These are phyloP conservation scores for Smutsia temminckii DNA, from an alignment of 2,797 vertebrate species.

Conservation along the genomic window DNA sequence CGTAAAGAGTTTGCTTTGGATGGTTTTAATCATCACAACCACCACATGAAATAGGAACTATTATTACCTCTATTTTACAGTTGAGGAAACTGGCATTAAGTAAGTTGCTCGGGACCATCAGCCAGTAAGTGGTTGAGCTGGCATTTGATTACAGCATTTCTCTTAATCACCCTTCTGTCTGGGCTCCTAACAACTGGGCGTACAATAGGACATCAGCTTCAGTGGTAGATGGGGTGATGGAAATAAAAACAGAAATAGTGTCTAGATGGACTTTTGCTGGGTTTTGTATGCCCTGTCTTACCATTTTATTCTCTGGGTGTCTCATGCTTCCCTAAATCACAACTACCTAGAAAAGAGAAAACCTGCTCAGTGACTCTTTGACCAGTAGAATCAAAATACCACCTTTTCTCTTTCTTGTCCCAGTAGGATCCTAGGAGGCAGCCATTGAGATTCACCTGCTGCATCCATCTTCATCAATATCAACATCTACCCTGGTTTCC, in stretches of 20 bases:
- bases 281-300: neutral
- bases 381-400: neutral
- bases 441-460: neutral
- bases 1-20: neutral
- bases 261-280: neutral
- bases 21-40: neutral
- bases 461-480: neutral
- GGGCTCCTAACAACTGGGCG: neutral
- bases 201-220: neutral
- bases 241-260: neutral
- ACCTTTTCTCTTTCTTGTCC: neutral
- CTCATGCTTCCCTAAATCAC: neutral
- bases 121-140: neutral
- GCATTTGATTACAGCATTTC: neutral
- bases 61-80: neutral
- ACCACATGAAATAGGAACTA: neutral
- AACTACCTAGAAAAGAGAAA: neutral
- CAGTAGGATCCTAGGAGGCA: neutral
- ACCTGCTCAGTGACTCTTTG: neutral
- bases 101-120: neutral
- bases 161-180: neutral
- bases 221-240: neutral
- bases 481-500: neutral
- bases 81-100: slow-evolving; percentile 16
- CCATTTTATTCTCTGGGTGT: neutral